Percentiles rank a stretch among this genome's conserved stretches.
Evolutionary conservation across 1,140 invertebrate species (phyloP).

Genomic region (Amyelois transitella): DNA sequence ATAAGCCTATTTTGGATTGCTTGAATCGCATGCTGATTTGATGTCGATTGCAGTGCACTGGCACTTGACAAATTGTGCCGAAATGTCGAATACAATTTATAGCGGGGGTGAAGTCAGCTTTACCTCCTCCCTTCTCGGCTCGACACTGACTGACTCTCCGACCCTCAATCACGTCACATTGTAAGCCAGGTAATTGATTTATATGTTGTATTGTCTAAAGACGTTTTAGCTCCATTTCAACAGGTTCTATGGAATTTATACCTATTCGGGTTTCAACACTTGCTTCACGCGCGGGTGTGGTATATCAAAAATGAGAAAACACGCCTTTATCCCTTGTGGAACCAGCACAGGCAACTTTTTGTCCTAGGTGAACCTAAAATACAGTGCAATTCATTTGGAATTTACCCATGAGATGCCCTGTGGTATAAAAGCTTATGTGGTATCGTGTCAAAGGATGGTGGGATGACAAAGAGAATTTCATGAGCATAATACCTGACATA

Average conservation of each 20-base stretch:
- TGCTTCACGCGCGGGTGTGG: neutral
- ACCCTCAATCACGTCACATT: constrained; percentile 12
- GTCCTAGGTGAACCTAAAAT: too few species aligned
- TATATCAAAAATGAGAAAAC: neutral
- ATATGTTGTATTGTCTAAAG: constrained; percentile 10
- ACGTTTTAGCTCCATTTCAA: neutral
- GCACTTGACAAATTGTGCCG: constrained; percentile 27
- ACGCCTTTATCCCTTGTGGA: too few species aligned
- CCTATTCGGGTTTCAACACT: neutral
- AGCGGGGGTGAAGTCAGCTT: constrained; percentile 13
- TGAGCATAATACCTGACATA: too few species aligned
- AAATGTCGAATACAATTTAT: constrained; percentile 30
- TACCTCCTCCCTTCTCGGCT: neutral
- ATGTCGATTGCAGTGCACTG: constrained; percentile 3
- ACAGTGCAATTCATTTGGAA: too few species aligned
- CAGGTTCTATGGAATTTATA: neutral
- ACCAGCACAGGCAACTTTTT: too few species aligned
- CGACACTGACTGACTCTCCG: constrained; percentile 11
- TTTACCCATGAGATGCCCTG: too few species aligned
- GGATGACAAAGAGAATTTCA: too few species aligned
- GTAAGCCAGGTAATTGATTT: constrained; percentile 11
- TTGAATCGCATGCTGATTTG: too few species aligned
- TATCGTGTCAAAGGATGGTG: too few species aligned
- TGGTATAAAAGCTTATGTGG: too few species aligned
- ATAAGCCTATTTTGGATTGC: too few species aligned